Evolutionary conservation across 2,113 vertebrate species (phyloP).

Genomic region (Bufo bufo): DNA sequence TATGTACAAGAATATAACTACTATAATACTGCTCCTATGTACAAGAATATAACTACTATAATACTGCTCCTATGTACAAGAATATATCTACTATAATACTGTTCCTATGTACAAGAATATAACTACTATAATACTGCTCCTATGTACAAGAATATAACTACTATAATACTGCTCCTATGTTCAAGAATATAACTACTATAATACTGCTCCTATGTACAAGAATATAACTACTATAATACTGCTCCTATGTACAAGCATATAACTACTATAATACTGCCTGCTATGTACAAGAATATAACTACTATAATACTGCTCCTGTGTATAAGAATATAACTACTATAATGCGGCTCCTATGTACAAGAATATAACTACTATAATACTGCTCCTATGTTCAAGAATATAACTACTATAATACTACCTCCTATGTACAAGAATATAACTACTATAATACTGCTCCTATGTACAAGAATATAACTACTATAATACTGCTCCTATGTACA

Average conservation of each 20-base stretch:
- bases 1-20: not conserved
- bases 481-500: no score
- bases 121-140: not conserved
- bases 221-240: slow-evolving; percentile 1
- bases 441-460: not conserved
- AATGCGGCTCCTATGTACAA: not conserved
- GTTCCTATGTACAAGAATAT: not conserved
- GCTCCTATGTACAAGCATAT: not conserved
- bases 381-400: not conserved
- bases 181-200: not conserved
- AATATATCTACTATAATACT: not conserved
- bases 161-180: not conserved
- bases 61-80: not conserved
- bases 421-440: not conserved
- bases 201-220: not conserved
- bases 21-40: not conserved
- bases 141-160: not conserved
- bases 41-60: not conserved
- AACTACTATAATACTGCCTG: not conserved
- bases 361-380: not conserved
- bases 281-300: not conserved
- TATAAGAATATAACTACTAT: not conserved
- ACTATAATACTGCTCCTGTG: not conserved
- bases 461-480: no score
- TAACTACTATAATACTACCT: no score